Conservation (phyloP, 2,888 invertebrate species). For the Proisotoma minuta region DNA sequence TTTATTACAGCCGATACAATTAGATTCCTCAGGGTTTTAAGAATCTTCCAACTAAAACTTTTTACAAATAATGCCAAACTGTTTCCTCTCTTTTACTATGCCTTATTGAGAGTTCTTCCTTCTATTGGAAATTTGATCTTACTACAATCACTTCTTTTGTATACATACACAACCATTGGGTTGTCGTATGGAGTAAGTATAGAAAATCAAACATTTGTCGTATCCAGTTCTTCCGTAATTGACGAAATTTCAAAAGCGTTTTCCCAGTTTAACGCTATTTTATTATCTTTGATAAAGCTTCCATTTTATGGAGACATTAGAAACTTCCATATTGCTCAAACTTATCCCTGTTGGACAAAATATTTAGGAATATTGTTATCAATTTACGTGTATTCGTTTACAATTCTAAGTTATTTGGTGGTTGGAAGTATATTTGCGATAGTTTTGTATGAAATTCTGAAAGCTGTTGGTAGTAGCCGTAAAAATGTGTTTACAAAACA, state of each 20-base stretch:
- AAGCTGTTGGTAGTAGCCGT: neutral
- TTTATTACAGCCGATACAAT: neutral
- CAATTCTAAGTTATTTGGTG: neutral
- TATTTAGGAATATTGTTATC: neutral
- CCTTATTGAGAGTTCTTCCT: neutral
- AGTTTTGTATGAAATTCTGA: neutral
- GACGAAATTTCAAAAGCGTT: neutral
- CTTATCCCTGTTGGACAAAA: neutral
- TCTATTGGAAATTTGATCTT: neutral
- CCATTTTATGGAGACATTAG: neutral
- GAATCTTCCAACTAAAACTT: neutral
- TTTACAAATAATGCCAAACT: neutral
- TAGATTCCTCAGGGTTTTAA: neutral
- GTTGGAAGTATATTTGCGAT: neutral
- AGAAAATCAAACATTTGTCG: neutral
- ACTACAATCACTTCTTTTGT: neutral
- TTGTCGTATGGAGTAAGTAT: neutral
- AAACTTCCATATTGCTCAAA: neutral
- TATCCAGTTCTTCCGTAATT: neutral
- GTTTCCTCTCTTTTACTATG: neutral
- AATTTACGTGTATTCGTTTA: neutral
- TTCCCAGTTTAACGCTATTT: neutral
- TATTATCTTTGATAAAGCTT: neutral
- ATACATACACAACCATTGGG: neutral
- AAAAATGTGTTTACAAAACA: neutral